Conservation (phyloP, 2,113 vertebrate species). For the Neodontobutis hainanensis region DNA sequence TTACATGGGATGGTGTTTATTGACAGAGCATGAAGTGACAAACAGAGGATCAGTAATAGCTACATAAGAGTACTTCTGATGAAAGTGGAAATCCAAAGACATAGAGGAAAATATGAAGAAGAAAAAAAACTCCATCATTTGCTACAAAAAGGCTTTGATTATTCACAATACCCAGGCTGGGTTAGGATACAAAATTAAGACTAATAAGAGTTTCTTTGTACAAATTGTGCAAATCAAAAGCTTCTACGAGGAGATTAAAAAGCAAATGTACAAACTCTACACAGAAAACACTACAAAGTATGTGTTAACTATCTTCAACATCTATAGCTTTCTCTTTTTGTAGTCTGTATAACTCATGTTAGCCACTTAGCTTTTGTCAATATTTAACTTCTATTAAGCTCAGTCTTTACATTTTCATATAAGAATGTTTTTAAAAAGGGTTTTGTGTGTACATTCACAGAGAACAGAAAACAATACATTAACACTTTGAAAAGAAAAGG, state of each 20-base stretch:
- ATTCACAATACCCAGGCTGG: constrained; percentile 51
- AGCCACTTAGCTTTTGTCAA: constrained; percentile 54
- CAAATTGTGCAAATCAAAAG: constrained; percentile 77
- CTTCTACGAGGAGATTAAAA: constrained; percentile 60
- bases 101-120: constrained; percentile 12
- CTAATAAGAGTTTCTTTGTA: constrained; percentile 53
- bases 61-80: constrained; percentile 29
- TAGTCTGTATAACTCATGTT: constrained; percentile 27
- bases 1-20: constrained; percentile 56
- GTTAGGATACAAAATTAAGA: constrained; percentile 73
- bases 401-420: not conserved
- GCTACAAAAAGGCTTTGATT: constrained; percentile 66
- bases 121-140: constrained; percentile 36
- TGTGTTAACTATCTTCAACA: constrained; percentile 35
- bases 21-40: constrained; percentile 54
- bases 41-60: constrained; percentile 32
- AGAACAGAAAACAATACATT: constrained; percentile 44
- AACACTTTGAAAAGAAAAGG: constrained; percentile 43
- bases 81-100: constrained; percentile 26
- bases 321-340: constrained; percentile 32
- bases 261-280: too few species aligned
- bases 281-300: constrained; percentile 42
- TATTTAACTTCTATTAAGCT: constrained; percentile 16
- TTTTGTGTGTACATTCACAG: constrained; percentile 3
- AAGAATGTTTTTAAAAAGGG: not conserved